phyloP scores from a whole-genome alignment of 2,888 invertebrate species.

The Hirtodrosophila cameraria region DNA sequence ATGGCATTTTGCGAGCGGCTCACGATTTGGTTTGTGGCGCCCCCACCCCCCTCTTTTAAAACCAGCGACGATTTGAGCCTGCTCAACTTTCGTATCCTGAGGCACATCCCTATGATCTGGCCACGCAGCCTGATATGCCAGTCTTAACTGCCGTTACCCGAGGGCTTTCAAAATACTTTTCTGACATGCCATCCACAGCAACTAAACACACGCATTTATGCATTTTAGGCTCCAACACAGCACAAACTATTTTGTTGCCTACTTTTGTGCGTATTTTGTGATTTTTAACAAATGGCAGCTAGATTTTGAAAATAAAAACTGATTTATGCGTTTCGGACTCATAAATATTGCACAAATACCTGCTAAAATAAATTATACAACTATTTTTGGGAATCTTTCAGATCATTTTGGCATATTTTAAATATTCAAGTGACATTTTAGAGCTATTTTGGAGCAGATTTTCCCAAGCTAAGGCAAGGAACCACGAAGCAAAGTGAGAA shows the following conservation, averaged over 20 bases:
- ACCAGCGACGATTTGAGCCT: conserved; percentile 9
- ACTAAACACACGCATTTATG: too few relatives aligned
- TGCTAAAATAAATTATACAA: conserved; percentile 21
- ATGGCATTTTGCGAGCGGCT: too few relatives aligned
- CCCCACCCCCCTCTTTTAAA: neutral
- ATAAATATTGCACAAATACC: conserved; percentile 16
- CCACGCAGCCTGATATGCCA: conserved; percentile 19
- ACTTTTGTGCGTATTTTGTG: conserved; percentile 16
- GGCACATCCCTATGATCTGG: conserved; percentile 32
- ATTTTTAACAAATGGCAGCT: conserved; percentile 31
- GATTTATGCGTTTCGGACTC: conserved; percentile 39
- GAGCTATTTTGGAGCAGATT: too few relatives aligned
- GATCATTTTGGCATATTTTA: conserved; percentile 8
- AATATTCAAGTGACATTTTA: neutral
- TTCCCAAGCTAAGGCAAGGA: neutral
- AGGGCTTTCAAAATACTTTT: conserved; percentile 53
- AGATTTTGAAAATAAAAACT: conserved; percentile 6
- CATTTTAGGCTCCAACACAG: too few relatives aligned
- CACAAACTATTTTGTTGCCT: conserved; percentile 32
- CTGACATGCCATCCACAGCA: conserved; percentile 33
- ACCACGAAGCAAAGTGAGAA: neutral
- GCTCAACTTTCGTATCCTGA: neutral
- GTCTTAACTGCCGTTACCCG: conserved; percentile 25
- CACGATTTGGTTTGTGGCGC: conserved; percentile 46
- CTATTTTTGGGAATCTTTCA: conserved; percentile 3